A percentile compares a stretch with the other conserved stretches of the same genome.
Evolutionary conservation across 2,797 vertebrate species (phyloP).

Genomic region (Gambusia yucatana): DNA sequence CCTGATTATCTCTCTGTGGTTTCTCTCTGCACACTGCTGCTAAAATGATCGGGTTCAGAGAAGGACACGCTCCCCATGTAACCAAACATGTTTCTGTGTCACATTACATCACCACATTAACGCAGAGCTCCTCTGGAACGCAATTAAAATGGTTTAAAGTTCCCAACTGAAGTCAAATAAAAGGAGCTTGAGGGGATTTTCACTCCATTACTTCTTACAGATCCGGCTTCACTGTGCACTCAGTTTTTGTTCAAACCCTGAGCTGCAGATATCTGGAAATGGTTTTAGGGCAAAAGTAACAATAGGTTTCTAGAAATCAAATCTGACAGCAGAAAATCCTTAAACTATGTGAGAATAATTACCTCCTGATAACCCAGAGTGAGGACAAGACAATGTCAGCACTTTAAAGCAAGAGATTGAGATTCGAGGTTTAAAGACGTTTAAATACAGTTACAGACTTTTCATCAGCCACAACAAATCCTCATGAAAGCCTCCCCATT

Average conservation of each 20-base stretch:
- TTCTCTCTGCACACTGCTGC: background rate
- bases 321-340: slow-evolving; percentile 25
- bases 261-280: slow-evolving; percentile 46
- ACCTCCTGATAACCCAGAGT: slow-evolving; percentile 18
- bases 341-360: slow-evolving; percentile 9
- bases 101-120: slow-evolving; percentile 22
- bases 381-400: background rate
- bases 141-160: slow-evolving; percentile 69
- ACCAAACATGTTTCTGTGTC: slow-evolving; percentile 4
- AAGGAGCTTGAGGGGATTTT: slow-evolving; percentile 51
- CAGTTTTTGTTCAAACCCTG: slow-evolving; percentile 18
- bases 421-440: background rate
- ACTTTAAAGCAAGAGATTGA: background rate
- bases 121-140: slow-evolving; percentile 34
- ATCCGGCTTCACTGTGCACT: slow-evolving; percentile 45
- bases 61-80: slow-evolving; percentile 12
- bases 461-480: background rate
- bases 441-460: background rate
- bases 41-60: background rate
- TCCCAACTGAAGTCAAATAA: slow-evolving; percentile 53
- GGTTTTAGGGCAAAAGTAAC: slow-evolving; percentile 42
- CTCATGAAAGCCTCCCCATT: background rate
- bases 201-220: slow-evolving; percentile 57
- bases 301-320: slow-evolving; percentile 22
- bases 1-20: background rate